Evolutionary conservation across 2,888 invertebrate species (phyloP), one percentile per base, ranked within the genome.

Genomic region (Drosophila formosana): DNA sequence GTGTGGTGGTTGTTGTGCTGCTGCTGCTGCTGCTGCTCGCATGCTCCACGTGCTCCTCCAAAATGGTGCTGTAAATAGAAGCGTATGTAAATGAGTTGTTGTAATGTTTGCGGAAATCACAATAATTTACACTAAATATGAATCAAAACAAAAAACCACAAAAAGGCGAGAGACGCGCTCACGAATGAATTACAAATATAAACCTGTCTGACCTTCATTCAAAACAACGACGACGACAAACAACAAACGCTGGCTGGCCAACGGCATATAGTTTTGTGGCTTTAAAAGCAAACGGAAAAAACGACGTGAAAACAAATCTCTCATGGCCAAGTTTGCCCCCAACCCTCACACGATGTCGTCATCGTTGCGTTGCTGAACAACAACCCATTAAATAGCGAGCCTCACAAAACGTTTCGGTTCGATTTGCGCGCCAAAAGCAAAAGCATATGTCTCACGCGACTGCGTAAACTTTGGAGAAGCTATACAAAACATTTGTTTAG

Each of bases 41-140:
- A 66, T 88, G 72, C 70, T 89, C 88, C 37, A 90, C 80, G 46
- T 78, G 80, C 70, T 93, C 93, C 82, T 92, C 92, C 30, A 90
- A 76, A 61, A 92, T 91, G 34, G 91, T 92, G 80, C 91, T 92
- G 72, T 3, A 80, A 78, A 56, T 55, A 37, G 4, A 32, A 32
- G 18, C 6, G 28, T 37, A 67, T 37, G 55, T 34, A 66, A 62
- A 58, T 61, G 18, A 4, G 37, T n/a, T 53, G 67, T 64, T 53
- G 18, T 50, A 37, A 67, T 57, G 25, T 60, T 49, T 58, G 45
- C 51, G 46, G 60, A 86, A 83, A 64, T 64, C 55, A 63, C 32
- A 63, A 32, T 3, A 32, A 7, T 8, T 46, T 58, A 45, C 51
- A 47, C 53, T 51, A 69, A 65, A 71, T 63, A 55, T 61, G 50